Base-by-base conservation (phyloP, 2,797 vertebrate genomes). In the Sparus aurata region DNA sequence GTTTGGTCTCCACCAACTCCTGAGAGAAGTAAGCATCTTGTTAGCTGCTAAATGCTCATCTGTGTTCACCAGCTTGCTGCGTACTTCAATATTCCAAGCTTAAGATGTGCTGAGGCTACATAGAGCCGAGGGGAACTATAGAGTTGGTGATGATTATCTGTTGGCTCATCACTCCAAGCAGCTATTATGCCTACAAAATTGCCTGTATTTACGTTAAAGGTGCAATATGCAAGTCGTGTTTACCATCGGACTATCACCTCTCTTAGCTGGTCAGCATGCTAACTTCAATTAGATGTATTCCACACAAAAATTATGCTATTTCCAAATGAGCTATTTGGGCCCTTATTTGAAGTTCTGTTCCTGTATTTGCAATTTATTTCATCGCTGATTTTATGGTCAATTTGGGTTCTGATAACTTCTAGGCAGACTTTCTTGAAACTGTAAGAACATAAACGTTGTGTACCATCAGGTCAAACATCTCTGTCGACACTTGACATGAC, bases 141-240 rank as follows among this genome's bases (percentile, higher is more conserved):
- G 25, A 64, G 62, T 49, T 30, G 22, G 25, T 49, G 62, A n/a
- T 49, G n/a, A 64, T 66, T 38, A 52, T 41, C 2, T 54, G 53
- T 54, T 12, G 25, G 54, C 27, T 57, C 18, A 38, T 5, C 10
- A 20, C 4, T 18, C 18, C 2, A 9, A 67, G 50, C 65, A 34
- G 47, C 9, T 49, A 41, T 38, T 41, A 41, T 45, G 12, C 34
- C 22, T 57, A 57, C 41, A 47, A n/a, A 46, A 25, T 12, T 47
- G 7, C 25, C 20, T n/a, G 17, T 34, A n/a, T 20, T 34, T 49
- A 20, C 20, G 17, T 50, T 15, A 20, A 25, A 38, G n/a, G n/a
- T n/a, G 27, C 27, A 27, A 4, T 30, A 30, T 30, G 30, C 5
- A 30, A 30, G 30, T 30, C 3, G 30, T 30, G 6, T 34, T 34